Evolutionary conservation across 2,888 invertebrate genomes (phyloP).

Genomic region (Laspeyria flexula): DNA sequence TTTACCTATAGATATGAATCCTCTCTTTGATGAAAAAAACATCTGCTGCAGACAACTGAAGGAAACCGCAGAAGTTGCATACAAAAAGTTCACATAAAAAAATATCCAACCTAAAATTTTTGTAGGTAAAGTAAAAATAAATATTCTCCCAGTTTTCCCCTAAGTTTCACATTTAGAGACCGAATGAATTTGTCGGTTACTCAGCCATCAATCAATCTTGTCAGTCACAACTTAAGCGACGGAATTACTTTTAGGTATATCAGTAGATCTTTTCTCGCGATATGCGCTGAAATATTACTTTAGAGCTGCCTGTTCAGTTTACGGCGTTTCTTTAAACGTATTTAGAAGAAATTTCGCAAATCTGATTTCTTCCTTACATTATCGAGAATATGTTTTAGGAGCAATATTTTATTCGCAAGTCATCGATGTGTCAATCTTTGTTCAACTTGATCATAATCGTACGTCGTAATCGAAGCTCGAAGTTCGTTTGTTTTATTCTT

Average conservation of each 20-base stretch:
- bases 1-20: too few relatives aligned
- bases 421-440: slow-evolving; percentile 20
- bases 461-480: slow-evolving; percentile 17
- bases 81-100: slow-evolving; percentile 6
- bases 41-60: neutral
- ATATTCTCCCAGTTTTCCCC: slow-evolving; percentile 41
- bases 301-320: slow-evolving; percentile 28
- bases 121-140: slow-evolving; percentile 43
- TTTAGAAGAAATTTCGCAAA: slow-evolving; percentile 46
- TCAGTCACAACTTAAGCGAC: slow-evolving; percentile 70
- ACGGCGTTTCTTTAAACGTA: slow-evolving; percentile 33
- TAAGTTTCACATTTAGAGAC: slow-evolving; percentile 54
- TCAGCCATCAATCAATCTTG: slow-evolving; percentile 76
- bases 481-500: slow-evolving; percentile 11
- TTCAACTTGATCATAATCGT: slow-evolving; percentile 27
- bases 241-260: slow-evolving; percentile 76
- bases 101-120: slow-evolving; percentile 31
- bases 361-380: slow-evolving; percentile 51
- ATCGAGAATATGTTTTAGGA: slow-evolving; percentile 20
- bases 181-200: slow-evolving; percentile 73
- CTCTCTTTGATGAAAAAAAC: too few relatives aligned
- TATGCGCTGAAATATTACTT: slow-evolving; percentile 73
- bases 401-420: slow-evolving; percentile 24
- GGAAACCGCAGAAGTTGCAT: neutral
- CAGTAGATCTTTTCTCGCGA: slow-evolving; percentile 69